Evolutionary conservation across 2,888 invertebrate genomes (phyloP).

Genomic region (Callosobruchus maculatus): DNA sequence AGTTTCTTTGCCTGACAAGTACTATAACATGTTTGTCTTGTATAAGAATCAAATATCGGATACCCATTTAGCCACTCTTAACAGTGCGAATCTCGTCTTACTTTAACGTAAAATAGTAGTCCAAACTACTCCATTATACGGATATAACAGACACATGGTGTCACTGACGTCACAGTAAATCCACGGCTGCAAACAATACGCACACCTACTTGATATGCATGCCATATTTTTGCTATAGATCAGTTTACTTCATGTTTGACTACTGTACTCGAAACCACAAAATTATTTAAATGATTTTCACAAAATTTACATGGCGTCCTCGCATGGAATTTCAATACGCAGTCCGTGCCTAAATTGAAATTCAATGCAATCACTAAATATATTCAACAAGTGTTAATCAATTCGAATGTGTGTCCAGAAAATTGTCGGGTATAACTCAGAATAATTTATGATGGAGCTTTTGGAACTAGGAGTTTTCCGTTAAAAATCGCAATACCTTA

Average conservation of each 20-base stretch:
- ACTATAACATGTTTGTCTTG: too few relatives aligned
- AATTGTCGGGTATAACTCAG: slow-evolving; percentile 14
- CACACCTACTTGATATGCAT: slow-evolving; percentile 6
- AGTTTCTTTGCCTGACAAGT: too few relatives aligned
- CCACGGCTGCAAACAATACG: not conserved
- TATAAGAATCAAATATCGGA: too few relatives aligned
- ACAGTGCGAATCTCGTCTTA: too few relatives aligned
- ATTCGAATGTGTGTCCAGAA: slow-evolving; percentile 14
- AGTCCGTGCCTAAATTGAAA: slow-evolving; percentile 9
- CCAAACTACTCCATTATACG: too few relatives aligned
- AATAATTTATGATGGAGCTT: slow-evolving; percentile 7
- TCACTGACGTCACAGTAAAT: not conserved
- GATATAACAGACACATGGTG: too few relatives aligned
- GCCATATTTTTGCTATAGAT: slow-evolving; percentile 11
- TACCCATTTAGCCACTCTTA: too few relatives aligned
- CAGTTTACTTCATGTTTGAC: slow-evolving; percentile 11
- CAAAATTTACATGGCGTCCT: slow-evolving; percentile 8
- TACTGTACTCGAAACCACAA: slow-evolving; percentile 15
- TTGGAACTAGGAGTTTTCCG: not conserved
- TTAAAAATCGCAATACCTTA: too few relatives aligned
- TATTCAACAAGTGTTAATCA: slow-evolving; percentile 15
- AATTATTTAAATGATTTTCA: slow-evolving; percentile 18
- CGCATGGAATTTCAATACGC: slow-evolving; percentile 13
- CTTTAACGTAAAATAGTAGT: too few relatives aligned
- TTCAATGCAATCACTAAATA: slow-evolving; percentile 12